Conservation (phyloP, 2,888 invertebrate species). For the Mythimna lalbum region DNA sequence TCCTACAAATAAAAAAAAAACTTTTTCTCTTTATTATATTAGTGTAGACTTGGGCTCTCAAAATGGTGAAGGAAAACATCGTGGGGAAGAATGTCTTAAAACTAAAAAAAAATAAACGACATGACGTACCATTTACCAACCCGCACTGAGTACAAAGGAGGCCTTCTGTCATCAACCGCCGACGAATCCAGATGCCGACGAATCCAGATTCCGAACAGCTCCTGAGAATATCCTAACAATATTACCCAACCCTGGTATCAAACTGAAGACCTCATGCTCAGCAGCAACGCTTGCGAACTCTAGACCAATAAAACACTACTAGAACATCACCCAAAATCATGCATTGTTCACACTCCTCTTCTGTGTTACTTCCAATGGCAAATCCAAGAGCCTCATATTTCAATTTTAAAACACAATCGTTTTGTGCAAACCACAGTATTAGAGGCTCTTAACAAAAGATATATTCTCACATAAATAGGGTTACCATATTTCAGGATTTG, state of each 20-base stretch:
- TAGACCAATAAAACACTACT: neutral
- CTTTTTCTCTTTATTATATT: too few relatives aligned
- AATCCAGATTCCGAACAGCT: neutral
- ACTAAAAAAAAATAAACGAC: too few relatives aligned
- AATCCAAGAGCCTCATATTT: neutral
- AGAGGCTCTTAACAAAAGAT: constrained; percentile 4
- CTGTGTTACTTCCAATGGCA: neutral
- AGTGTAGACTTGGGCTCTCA: too few relatives aligned
- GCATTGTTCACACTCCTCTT: neutral
- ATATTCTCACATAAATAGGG: neutral
- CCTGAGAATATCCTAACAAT: neutral
- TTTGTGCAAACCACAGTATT: neutral
- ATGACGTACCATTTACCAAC: too few relatives aligned
- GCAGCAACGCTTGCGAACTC: neutral
- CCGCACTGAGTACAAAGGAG: neutral
- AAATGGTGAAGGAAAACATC: too few relatives aligned
- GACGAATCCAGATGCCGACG: neutral
- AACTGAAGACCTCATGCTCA: neutral
- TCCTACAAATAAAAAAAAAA: too few relatives aligned
- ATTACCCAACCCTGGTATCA: neutral
- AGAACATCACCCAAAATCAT: neutral
- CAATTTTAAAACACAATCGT: neutral
- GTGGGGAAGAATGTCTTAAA: too few relatives aligned
- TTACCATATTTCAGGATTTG: too few relatives aligned
- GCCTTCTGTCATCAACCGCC: neutral